These are phyloP conservation scores for Aphodius sticticus DNA, from an alignment of 2,888 invertebrate genomes.

Conservation along the genomic window DNA sequence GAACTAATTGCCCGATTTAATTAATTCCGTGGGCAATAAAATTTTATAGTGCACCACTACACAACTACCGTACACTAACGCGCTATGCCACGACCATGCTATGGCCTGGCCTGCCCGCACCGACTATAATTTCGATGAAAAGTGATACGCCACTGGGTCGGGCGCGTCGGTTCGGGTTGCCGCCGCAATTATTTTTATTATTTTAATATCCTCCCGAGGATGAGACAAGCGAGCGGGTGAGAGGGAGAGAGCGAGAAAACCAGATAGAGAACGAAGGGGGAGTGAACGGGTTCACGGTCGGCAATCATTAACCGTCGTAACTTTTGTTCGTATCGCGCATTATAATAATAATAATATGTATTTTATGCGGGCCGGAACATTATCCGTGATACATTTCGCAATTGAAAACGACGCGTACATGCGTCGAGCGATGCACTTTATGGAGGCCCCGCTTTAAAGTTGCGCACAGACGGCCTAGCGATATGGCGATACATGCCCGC, in stretches of 20 bases:
- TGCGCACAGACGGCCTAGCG: background rate
- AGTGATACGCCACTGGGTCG: conserved; percentile 36
- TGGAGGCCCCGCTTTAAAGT: conserved; percentile 15
- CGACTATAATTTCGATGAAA: conserved; percentile 34
- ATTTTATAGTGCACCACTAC: conserved; percentile 33
- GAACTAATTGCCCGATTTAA: conserved; percentile 34
- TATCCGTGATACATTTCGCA: conserved; percentile 41
- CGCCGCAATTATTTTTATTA: conserved; percentile 41
- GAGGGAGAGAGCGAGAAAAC: conserved; percentile 14
- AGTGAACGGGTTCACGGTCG: conserved; percentile 62
- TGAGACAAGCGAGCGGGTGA: background rate
- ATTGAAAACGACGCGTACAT: conserved; percentile 20
- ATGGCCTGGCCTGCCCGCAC: background rate
- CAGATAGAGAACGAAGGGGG: conserved; percentile 40
- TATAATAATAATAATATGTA: conserved; percentile 57
- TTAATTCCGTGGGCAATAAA: conserved; percentile 36
- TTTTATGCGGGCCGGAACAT: conserved; percentile 46
- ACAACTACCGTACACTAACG: background rate
- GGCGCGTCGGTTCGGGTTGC: conserved; percentile 21
- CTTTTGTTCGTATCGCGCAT: conserved; percentile 59
- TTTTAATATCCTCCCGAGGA: conserved; percentile 34
- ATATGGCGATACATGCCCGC: background rate
- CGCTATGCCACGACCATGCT: no score
- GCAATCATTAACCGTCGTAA: conserved; percentile 62
- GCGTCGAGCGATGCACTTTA: conserved; percentile 17